These are phyloP conservation scores for Nymphalis c-album DNA, from an alignment of 2,888 invertebrate species.

Conservation along the genomic window DNA sequence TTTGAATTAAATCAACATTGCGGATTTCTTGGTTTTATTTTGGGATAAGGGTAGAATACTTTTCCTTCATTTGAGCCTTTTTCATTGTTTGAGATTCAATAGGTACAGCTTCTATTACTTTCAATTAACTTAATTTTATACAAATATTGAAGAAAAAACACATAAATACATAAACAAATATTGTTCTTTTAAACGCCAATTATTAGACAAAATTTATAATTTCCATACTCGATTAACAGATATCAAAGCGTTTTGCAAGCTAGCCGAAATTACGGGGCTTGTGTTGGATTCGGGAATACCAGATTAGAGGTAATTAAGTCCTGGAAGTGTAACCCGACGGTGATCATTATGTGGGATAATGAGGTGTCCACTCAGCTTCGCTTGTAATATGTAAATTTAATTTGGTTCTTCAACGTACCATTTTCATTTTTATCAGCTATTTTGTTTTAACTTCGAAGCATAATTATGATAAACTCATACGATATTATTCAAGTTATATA, in stretches of 20 bases:
- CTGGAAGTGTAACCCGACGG: conserved; percentile 67
- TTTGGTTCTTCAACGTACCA: conserved; percentile 58
- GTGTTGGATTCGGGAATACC: conserved; percentile 64
- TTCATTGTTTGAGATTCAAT: too few species aligned
- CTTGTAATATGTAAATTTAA: conserved; percentile 77
- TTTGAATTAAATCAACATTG: conserved; percentile 26
- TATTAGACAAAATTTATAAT: conserved; percentile 3
- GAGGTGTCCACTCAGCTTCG: conserved; percentile 74
- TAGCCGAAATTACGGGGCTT: conserved; percentile 72
- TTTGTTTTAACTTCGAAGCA: conserved; percentile 13
- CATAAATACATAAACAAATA: too few species aligned
- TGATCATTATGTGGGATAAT: conserved; percentile 76
- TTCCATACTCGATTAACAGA: conserved; percentile 15
- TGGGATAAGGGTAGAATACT: conserved; percentile 7
- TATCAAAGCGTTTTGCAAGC: conserved; percentile 41
- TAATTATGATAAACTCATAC: too few species aligned
- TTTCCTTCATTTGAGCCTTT: conserved; percentile 12
- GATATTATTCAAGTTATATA: too few species aligned
- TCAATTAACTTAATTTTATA: too few species aligned
- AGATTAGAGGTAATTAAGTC: conserved; percentile 78
- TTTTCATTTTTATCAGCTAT: conserved; percentile 49
- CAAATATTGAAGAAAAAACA: too few species aligned
- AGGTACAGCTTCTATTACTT: too few species aligned
- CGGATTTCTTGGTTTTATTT: conserved; percentile 12
- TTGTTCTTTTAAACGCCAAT: background rate